A percentile compares a stretch with the other conserved stretches of the same genome.
phyloP scores from a whole-genome alignment of 2,888 invertebrate genomes.

The Ophion obscuratus region DNA sequence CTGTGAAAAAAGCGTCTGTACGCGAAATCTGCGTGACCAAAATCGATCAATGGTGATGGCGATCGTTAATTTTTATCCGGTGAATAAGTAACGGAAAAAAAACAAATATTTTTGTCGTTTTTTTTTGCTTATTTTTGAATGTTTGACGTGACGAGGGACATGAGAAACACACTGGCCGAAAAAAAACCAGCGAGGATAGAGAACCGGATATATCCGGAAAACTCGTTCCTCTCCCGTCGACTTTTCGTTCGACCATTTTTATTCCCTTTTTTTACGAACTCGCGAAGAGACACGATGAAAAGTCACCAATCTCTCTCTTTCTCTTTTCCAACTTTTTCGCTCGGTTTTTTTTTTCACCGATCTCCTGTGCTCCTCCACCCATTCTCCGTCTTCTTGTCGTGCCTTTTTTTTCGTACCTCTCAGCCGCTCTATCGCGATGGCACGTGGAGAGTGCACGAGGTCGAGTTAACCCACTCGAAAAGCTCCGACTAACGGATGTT shows the following conservation, averaged over 20 bases:
- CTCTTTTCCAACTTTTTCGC: neutral
- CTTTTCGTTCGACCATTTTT: slow-evolving; percentile 43
- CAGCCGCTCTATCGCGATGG: slow-evolving; percentile 26
- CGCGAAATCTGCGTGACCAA: neutral
- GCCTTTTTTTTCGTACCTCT: slow-evolving; percentile 28
- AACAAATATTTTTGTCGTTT: neutral
- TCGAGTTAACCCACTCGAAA: slow-evolving; percentile 70
- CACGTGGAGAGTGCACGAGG: slow-evolving; percentile 53
- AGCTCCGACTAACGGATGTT: slow-evolving; percentile 61
- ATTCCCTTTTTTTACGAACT: slow-evolving; percentile 41
- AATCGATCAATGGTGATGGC: neutral
- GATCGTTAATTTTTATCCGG: too few species aligned
- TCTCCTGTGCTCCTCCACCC: slow-evolving; percentile 27
- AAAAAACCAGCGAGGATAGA: slow-evolving; percentile 37
- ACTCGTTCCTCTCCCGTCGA: slow-evolving; percentile 41
- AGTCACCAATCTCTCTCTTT: slow-evolving; percentile 46
- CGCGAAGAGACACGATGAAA: slow-evolving; percentile 34
- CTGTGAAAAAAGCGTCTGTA: neutral
- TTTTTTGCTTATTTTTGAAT: slow-evolving; percentile 6
- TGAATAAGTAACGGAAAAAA: neutral
- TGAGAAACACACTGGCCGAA: slow-evolving; percentile 25
- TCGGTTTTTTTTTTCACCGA: slow-evolving; percentile 14
- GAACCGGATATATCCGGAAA: slow-evolving; percentile 43
- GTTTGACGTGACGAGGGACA: slow-evolving; percentile 29
- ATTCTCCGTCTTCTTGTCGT: slow-evolving; percentile 15